A percentile compares a stretch with the other conserved stretches of the same genome.
Evolutionary conservation across 2,113 vertebrate species (phyloP).

Genomic region (Serinus canaria): DNA sequence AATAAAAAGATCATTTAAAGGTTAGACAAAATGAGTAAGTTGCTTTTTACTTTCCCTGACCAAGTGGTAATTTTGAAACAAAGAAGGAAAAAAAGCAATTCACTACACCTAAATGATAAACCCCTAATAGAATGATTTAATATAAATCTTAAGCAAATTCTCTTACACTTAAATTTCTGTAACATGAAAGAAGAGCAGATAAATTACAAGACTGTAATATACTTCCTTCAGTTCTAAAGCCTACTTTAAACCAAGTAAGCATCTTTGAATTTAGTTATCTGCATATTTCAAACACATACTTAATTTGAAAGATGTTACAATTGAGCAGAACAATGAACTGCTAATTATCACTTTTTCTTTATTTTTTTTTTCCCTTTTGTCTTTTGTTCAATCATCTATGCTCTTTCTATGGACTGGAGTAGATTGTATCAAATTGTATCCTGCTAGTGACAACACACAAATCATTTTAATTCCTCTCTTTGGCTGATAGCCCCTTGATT

Average conservation of each 20-base stretch:
- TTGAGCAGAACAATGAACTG: slow-evolving; percentile 35
- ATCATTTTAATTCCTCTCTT: slow-evolving; percentile 49
- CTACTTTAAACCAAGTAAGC: background rate
- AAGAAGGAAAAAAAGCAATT: background rate
- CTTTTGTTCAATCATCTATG: slow-evolving; percentile 18
- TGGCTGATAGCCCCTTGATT: slow-evolving; percentile 36
- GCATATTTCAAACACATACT: slow-evolving; percentile 36
- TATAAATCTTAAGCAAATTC: background rate
- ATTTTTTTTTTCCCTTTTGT: background rate
- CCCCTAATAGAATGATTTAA: background rate
- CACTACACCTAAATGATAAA: background rate
- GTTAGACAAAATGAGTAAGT: background rate
- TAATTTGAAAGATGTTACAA: slow-evolving; percentile 40
- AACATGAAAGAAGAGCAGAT: background rate
- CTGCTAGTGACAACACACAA: slow-evolving; percentile 19
- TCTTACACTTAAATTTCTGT: background rate
- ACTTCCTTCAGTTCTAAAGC: background rate
- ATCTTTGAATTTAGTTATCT: slow-evolving; percentile 31
- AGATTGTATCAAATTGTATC: slow-evolving; percentile 7
- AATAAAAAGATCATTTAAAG: background rate
- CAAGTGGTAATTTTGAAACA: background rate
- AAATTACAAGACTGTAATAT: background rate
- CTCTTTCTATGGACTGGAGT: background rate
- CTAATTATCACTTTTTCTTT: slow-evolving; percentile 33
- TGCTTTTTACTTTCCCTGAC: background rate